Conservation (phyloP, 1,140 invertebrate genomes). For the Diploscapter pachys region DNA sequence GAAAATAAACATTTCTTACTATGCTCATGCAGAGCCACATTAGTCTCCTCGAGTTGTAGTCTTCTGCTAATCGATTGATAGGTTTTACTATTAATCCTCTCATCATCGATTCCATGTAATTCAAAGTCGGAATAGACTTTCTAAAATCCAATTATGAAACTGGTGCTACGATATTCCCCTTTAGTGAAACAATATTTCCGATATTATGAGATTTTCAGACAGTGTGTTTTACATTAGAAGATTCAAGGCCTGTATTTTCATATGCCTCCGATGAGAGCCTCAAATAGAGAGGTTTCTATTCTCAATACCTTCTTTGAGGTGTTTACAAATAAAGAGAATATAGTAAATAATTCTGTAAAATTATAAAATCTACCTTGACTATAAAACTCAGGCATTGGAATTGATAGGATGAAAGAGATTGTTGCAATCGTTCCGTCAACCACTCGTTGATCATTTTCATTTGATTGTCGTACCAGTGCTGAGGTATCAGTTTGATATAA, state of each 20-base stretch:
- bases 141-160: constrained; percentile 63
- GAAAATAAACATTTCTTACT: constrained; percentile 24
- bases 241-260: too few relatives aligned
- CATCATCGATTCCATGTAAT: constrained; percentile 94
- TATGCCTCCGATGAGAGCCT: too few relatives aligned
- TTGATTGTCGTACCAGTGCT: constrained; percentile 92
- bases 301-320: too few relatives aligned
- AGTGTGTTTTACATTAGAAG: too few relatives aligned
- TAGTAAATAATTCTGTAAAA: too few relatives aligned
- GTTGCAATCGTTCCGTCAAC: constrained; percentile 86
- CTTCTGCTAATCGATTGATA: constrained; percentile 87
- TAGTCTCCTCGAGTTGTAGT: constrained; percentile 94
- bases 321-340: too few relatives aligned
- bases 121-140: constrained; percentile 99
- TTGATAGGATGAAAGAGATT: constrained; percentile 91
- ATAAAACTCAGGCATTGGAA: constrained; percentile 93
- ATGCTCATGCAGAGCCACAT: constrained; percentile 46
- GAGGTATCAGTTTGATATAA: constrained; percentile 4
- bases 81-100: constrained; percentile 91
- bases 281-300: too few relatives aligned
- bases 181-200: too few relatives aligned
- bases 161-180: too few relatives aligned
- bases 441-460: constrained; percentile 89
- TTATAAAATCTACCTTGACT: constrained; percentile 72
- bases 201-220: too few relatives aligned